Evolutionary conservation across 2,888 invertebrate species (phyloP), one percentile per base, ranked within the genome.

Genomic region (Mechanitis messenoides): DNA sequence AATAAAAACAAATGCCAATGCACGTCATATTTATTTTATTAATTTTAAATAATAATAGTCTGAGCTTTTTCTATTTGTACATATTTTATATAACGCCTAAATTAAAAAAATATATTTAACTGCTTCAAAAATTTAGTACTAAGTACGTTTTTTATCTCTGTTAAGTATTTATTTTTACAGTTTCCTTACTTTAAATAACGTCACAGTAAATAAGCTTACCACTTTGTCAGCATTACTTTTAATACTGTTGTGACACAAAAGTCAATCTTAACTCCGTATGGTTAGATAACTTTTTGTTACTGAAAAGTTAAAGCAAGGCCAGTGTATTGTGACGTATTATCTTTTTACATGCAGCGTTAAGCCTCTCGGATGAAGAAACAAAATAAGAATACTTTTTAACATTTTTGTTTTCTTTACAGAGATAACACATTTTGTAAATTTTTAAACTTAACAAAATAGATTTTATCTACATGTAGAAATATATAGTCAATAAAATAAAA

Each of bases 291-390:
- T 47, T 47, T 47, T 28, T 20, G n/a, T 47, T 28, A 28, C 47
- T 12, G 6, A 47, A 4, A 28, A 50, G 33, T 50, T 35, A 20
- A 35, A 47, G 20, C 35, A 55, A 50, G 33, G 46, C 35, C 33
- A 55, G 62, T 58, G 55, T 59, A 58, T 62, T 33, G 58, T 58
- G 58, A 59, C 58, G 62, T 59, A 59, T 62, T 59, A 62, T 58
- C 59, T 59, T 56, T 56, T 62, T 62, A 55, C 53, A 62, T 53
- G 53, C 56, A 58, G 59, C 53, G 56, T 42, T 59, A 59, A 62
- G 56, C 59, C 56, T 45, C 56, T 56, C 46, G 59, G 56, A 38
- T 31, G 56, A 62, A 55, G 38, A 56, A 56, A 62, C 53, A 53
- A 56, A 56, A 50, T n/a, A 45, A 56, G 59, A 62, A 45, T 42